Evolutionary conservation across 2,888 invertebrate genomes (phyloP), one percentile per base, ranked within the genome.

Genomic region (Dryomyza anilis): DNA sequence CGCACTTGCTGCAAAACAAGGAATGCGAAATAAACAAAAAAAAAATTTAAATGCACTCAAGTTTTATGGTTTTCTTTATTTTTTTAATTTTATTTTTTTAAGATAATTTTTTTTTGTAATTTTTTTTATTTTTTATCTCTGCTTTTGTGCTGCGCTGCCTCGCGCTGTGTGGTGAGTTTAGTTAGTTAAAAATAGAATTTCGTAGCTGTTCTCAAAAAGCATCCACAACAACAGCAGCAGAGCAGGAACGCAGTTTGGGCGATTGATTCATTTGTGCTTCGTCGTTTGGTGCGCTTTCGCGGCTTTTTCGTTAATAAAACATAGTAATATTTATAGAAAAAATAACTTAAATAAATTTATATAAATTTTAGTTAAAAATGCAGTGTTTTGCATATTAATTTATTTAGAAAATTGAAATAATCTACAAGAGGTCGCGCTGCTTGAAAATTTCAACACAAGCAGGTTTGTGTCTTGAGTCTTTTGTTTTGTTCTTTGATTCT

Each of bases 381-480:
- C 2, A 43, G 7, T 43, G 16, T 43, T 43, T n/a, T n/a, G n/a
- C n/a, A n/a, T n/a, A n/a, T n/a, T n/a, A n/a, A n/a, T n/a, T n/a
- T n/a, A n/a, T n/a, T n/a, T n/a, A n/a, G n/a, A n/a, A n/a, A n/a
- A n/a, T n/a, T n/a, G n/a, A n/a, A n/a, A n/a, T n/a, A n/a, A n/a
- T n/a, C n/a, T n/a, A n/a, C n/a, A n/a, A n/a, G n/a, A n/a, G n/a
- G n/a, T n/a, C 10, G 21, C 16, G 55, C 16, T 6, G 5, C 6
- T 30, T 16, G 4, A 39, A 2, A 3, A 39, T 7, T 39, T 33
- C n/a, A 3, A 14, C 50, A 50, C 67, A 70, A 69, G 68, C 71
- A 72, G 70, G 73, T 73, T 73, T 71, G 70, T 71, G 61, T 67
- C 63, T 69, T 68, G 57, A 72, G 70, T 73, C 68, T 71, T 70